Conservation (phyloP, 1,140 invertebrate genomes). For the Latrodectus geometricus region DNA sequence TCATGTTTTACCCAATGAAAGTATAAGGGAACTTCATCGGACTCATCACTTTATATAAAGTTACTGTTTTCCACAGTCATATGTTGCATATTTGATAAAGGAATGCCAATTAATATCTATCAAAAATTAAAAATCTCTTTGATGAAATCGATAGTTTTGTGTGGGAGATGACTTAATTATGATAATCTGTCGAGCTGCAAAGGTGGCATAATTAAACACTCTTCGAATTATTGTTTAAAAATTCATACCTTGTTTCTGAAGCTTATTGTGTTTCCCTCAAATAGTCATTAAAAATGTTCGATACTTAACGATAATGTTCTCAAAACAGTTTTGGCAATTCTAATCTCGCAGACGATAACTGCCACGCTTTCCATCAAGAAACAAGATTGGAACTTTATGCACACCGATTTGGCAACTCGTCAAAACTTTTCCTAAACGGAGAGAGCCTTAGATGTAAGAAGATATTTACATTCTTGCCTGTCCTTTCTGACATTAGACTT, state of each 20-base stretch:
- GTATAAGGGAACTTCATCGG: too few relatives aligned
- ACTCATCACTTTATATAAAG: too few relatives aligned
- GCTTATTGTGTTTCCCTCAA: neutral
- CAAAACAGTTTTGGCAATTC: neutral
- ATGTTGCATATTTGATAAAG: neutral
- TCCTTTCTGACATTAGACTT: slow-evolving; percentile 33
- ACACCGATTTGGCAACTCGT: slow-evolving; percentile 36
- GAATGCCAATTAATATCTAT: neutral
- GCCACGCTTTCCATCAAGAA: neutral
- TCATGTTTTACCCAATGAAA: too few relatives aligned
- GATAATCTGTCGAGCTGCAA: neutral
- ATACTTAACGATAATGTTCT: neutral
- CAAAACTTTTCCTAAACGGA: slow-evolving; percentile 27
- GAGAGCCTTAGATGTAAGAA: slow-evolving; percentile 29
- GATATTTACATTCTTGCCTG: slow-evolving; percentile 55
- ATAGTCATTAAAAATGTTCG: slow-evolving; percentile 2
- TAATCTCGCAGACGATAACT: neutral
- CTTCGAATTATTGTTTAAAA: neutral
- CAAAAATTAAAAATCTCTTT: neutral
- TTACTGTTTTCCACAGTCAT: neutral
- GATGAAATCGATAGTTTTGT: neutral
- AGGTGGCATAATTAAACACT: neutral
- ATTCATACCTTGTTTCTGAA: neutral
- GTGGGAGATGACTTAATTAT: neutral
- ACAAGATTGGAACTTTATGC: neutral